Evolutionary conservation across 2,797 vertebrate species (phyloP).

Genomic region (Acomys russatus): DNA sequence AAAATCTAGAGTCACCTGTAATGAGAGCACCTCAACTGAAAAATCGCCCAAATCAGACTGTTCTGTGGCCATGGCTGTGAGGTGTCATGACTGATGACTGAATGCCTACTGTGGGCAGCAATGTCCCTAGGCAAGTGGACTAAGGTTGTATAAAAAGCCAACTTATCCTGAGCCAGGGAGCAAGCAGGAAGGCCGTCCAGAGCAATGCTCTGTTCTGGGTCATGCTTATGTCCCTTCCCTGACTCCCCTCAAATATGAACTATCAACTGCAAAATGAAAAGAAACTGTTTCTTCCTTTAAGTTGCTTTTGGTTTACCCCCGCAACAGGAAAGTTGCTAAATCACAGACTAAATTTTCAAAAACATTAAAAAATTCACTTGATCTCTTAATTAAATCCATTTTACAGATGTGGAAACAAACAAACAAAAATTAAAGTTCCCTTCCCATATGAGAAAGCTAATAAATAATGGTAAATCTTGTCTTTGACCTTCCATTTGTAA

Average conservation of each 20-base stretch:
- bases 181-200: background rate
- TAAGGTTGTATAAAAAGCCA: background rate
- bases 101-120: background rate
- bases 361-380: slow-evolving; percentile 42
- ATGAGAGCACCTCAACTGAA: background rate
- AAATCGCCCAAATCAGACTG: background rate
- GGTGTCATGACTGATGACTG: background rate
- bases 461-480: background rate
- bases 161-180: background rate
- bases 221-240: too few relatives aligned
- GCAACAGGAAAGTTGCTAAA: background rate
- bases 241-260: background rate
- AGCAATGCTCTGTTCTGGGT: background rate
- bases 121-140: background rate
- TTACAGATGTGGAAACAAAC: slow-evolving; percentile 20
- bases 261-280: background rate
- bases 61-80: background rate
- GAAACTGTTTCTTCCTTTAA: background rate
- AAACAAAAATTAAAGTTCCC: slow-evolving; percentile 23
- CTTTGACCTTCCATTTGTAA: slow-evolving; percentile 40
- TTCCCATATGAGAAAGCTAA: slow-evolving; percentile 37
- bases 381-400: background rate
- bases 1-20: background rate
- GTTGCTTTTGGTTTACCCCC: background rate
- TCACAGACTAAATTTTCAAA: slow-evolving; percentile 15